phyloP scores from a whole-genome alignment of 2,888 invertebrate genomes.

The Phaedon cochleariae region DNA sequence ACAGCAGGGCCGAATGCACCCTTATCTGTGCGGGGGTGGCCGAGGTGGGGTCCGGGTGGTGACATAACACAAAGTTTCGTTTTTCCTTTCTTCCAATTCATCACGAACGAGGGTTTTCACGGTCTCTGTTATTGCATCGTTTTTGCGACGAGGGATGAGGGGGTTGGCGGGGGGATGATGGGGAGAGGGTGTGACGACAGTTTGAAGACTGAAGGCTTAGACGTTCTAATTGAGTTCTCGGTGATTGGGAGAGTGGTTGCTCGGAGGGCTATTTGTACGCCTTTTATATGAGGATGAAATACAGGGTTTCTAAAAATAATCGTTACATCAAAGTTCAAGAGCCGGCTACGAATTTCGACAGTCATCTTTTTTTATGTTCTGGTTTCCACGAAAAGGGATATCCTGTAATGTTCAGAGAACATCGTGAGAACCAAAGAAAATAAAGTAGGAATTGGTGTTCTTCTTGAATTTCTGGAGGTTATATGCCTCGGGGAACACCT shows the following conservation, averaged over 20 bases:
- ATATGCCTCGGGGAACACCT: no score
- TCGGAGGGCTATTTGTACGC: background rate
- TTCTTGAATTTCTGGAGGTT: no score
- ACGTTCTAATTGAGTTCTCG: background rate
- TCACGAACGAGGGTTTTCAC: background rate
- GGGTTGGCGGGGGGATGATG: background rate
- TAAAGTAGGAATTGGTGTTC: no score
- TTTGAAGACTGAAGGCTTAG: background rate
- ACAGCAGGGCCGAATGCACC: constrained; percentile 10
- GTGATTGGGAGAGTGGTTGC: background rate
- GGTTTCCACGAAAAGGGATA: no score
- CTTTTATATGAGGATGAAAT: background rate
- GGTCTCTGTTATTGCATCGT: background rate
- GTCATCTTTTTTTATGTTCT: no score
- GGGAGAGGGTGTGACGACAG: background rate
- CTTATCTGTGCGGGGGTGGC: constrained; percentile 14
- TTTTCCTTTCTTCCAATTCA: constrained; percentile 2
- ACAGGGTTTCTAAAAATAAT: no score
- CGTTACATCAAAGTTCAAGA: no score
- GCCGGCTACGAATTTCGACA: no score
- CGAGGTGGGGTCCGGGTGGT: constrained; percentile 3
- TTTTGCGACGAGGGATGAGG: background rate
- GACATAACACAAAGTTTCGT: background rate
- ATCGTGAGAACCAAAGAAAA: no score
- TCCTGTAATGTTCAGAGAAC: no score